Conservation (phyloP, 2,797 vertebrate species). For the Capromys pilorides region DNA sequence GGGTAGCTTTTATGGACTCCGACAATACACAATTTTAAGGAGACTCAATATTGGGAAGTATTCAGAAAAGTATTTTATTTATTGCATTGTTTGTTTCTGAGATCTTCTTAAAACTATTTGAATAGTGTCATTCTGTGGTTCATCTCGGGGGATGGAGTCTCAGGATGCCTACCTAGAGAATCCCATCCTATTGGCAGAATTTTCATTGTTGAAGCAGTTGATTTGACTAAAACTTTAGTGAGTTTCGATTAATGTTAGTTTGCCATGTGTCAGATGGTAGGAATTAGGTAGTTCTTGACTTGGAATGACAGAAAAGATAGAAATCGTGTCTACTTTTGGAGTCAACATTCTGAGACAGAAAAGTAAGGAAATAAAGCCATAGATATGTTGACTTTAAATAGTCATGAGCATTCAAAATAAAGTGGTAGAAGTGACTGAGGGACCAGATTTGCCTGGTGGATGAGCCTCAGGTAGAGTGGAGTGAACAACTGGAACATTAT, state of each 20-base stretch:
- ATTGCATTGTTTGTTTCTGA: not conserved
- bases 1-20: not conserved
- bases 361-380: not conserved
- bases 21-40: not conserved
- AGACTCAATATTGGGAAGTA: not conserved
- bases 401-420: not conserved
- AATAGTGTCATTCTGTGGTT: not conserved
- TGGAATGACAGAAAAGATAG: not conserved
- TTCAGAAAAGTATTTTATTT: conserved; percentile 12
- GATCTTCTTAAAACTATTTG: not conserved
- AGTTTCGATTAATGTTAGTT: conserved; percentile 21
- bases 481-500: not conserved
- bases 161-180: not conserved
- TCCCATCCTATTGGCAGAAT: not conserved
- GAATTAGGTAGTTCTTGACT: conserved; percentile 16
- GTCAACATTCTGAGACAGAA: not conserved
- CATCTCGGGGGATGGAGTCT: not conserved
- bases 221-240: not conserved
- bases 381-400: not conserved
- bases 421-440: not conserved
- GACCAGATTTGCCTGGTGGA: not conserved
- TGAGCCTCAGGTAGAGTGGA: not conserved
- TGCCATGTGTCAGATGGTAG: not conserved
- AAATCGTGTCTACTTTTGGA: not conserved
- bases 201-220: conserved; percentile 4